phyloP scores from a whole-genome alignment of 2,888 invertebrate genomes.

The Zhengitettix transpicula region DNA sequence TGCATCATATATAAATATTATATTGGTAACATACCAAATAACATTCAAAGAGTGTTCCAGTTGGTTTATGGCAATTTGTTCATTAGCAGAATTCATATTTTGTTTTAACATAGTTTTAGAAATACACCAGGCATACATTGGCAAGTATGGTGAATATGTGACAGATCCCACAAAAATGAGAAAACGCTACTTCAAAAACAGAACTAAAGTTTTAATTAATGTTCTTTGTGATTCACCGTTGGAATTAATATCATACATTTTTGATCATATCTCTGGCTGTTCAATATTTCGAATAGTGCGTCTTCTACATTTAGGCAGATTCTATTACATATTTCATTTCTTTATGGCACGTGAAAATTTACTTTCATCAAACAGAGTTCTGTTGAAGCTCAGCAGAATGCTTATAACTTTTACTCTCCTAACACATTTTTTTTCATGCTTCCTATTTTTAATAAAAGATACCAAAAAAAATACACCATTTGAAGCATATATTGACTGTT shows the following conservation, averaged over 20 bases:
- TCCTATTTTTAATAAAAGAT: background rate
- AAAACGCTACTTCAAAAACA: background rate
- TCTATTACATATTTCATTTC: background rate
- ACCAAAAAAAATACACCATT: background rate
- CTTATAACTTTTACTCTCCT: conserved; percentile 6
- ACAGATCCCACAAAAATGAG: conserved; percentile 16
- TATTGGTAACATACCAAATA: background rate
- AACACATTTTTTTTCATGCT: background rate
- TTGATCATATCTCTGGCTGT: no score
- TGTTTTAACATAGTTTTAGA: conserved; percentile 17
- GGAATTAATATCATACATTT: background rate
- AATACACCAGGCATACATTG: conserved; percentile 32
- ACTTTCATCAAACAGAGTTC: background rate
- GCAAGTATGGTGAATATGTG: conserved; percentile 33
- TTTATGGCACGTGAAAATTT: background rate
- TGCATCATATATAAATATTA: background rate
- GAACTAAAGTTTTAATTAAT: background rate
- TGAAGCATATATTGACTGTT: conserved; percentile 25
- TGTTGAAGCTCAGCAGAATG: background rate
- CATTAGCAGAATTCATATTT: background rate
- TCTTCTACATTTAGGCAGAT: background rate
- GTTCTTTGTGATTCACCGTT: background rate
- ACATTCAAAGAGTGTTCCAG: background rate
- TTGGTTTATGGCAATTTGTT: background rate
- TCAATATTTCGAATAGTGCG: background rate